Evolutionary conservation across 2,797 vertebrate species (phyloP), one percentile per base, ranked within the genome.

Genomic region (Mycteria americana): DNA sequence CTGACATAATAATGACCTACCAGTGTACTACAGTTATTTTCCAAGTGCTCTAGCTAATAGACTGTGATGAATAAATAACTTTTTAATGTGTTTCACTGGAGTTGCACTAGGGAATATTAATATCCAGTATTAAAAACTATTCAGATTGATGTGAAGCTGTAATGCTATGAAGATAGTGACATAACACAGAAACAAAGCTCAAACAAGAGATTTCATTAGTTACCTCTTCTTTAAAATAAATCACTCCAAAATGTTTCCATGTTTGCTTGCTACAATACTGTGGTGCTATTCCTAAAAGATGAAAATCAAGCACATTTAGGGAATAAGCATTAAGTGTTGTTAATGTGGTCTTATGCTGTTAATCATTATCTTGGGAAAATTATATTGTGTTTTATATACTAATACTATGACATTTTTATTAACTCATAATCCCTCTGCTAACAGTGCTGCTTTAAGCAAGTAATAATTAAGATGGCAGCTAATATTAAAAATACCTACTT

Each of bases 321-420:
- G 77, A 82, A 70, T 81, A 74, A 91, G 78, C 33, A 83, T 67
- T 84, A 90, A 96, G 56, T 88, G 89, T 63, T 95, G 72, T 95
- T 97, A 98, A 97, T 91, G 95, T 91, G 89, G 95, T 87, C 63
- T 95, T 97, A 96, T 18, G 21, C 76, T 97, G 72, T 95, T 97
- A 98, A 97, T 98, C 95, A 95, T 95, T 96, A 95, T 92, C 97
- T 96, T 82, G 97, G 97, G 97, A 97, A 98, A 98, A 98, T 97
- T 97, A 97, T 82, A 95, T 64, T 96, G 93, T 94, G 88, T 95
- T 98, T 98, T 96, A 95, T 96, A 97, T 75, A 97, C 93, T 98
- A 97, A 97, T 80, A 87, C 85, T 86, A 63, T 86, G 97, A 97
- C 95, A 97, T 96, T 98, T 98, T 98, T 98, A 98, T 98, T 98